Percentiles rank a stretch among this genome's conserved stretches.
phyloP scores from a whole-genome alignment of 2,888 invertebrate species.

The Tetramorium bicarinatum region DNA sequence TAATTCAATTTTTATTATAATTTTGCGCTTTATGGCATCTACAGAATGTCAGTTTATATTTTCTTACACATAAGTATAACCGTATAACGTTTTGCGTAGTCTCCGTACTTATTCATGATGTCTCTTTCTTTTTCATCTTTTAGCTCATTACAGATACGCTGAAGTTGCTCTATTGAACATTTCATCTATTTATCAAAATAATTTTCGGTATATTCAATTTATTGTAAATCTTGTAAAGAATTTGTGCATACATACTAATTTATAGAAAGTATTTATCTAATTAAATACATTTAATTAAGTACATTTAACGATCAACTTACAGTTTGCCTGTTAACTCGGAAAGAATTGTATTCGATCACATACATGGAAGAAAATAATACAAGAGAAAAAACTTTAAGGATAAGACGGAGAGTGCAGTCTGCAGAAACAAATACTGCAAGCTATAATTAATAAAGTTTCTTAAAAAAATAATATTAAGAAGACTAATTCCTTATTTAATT shows the following conservation, averaged over 20 bases:
- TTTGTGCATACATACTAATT: neutral
- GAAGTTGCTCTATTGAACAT: constrained; percentile 5
- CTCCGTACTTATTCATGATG: constrained; percentile 1
- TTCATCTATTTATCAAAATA: constrained; percentile 1
- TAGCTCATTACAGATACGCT: neutral
- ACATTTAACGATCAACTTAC: neutral
- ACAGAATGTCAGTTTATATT: neutral
- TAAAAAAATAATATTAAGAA: neutral
- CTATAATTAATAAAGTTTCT: constrained; percentile 6
- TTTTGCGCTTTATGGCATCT: neutral
- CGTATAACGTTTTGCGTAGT: neutral
- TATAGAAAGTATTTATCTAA: neutral
- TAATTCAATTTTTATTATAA: neutral
- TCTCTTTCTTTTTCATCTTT: constrained; percentile 4
- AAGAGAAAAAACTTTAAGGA: neutral
- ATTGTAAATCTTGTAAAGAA: neutral
- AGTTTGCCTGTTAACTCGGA: neutral
- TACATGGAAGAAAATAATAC: neutral
- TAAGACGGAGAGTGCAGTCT: neutral
- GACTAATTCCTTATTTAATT: neutral
- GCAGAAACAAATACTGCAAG: constrained; percentile 7
- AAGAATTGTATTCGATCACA: neutral
- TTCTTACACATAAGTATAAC: neutral
- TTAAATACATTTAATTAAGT: neutral
- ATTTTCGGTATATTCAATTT: neutral